A percentile compares a stretch with the other conserved stretches of the same genome.
Conservation (phyloP, 2,113 vertebrate species). For the Corvus cornix region DNA sequence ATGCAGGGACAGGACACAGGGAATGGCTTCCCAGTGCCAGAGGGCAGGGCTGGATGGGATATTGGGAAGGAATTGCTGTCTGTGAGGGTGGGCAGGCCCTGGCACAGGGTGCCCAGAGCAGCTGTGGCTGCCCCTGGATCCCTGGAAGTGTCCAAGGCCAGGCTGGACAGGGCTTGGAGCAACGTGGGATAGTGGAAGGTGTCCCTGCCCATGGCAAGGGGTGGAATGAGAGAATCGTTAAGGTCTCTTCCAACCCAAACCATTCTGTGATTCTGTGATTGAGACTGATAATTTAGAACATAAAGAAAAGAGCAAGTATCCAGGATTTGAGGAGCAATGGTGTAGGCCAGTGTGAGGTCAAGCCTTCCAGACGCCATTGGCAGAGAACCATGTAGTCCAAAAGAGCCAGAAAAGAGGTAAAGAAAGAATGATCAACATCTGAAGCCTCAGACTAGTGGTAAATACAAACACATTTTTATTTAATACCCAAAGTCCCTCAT, state of each 20-base stretch:
- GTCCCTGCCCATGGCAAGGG: background rate
- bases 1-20: background rate
- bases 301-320: background rate
- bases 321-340: background rate
- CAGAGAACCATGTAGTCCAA: background rate
- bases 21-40: background rate
- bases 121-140: background rate
- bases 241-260: background rate
- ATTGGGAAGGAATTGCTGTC: background rate
- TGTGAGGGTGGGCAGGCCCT: background rate
- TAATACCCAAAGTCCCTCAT: background rate
- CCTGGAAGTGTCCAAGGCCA: background rate
- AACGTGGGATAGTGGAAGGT: fast-evolving
- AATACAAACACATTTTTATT: background rate
- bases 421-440: background rate
- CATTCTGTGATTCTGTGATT: background rate
- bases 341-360: background rate
- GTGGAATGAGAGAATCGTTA: fast-evolving
- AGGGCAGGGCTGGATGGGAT: background rate
- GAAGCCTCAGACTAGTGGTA: background rate
- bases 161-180: fast-evolving
- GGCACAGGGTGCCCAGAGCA: background rate
- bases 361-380: background rate
- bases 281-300: background rate
- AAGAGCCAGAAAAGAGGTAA: background rate